A percentile compares a stretch with the other conserved stretches of the same genome.
These are phyloP conservation scores for Acronicta leporina DNA, from an alignment of 2,888 invertebrate species.

Conservation along the genomic window DNA sequence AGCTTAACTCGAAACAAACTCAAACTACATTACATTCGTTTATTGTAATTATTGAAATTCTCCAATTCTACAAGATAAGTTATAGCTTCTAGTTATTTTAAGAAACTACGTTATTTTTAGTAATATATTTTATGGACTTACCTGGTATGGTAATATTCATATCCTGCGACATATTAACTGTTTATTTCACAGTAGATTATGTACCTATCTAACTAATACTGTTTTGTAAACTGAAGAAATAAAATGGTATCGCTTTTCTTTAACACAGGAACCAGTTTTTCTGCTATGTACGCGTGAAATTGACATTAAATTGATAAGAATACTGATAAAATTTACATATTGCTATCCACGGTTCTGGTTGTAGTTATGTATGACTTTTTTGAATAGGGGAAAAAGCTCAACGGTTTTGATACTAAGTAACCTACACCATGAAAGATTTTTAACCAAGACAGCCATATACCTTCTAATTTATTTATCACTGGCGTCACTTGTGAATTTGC, in stretches of 20 bases:
- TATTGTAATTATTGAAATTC: too few relatives aligned
- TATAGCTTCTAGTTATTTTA: too few relatives aligned
- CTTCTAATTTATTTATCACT: too few relatives aligned
- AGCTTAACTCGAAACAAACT: too few relatives aligned
- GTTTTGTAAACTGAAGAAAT: constrained; percentile 10
- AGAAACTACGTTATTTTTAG: not conserved
- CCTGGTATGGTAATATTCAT: constrained; percentile 1
- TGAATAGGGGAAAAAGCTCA: too few relatives aligned
- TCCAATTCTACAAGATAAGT: too few relatives aligned
- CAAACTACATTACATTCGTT: too few relatives aligned
- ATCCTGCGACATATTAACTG: not conserved
- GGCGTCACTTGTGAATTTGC: too few relatives aligned
- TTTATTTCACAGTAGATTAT: not conserved
- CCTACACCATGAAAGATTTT: too few relatives aligned
- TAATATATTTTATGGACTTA: not conserved
- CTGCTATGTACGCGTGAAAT: constrained; percentile 2
- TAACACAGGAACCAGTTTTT: constrained; percentile 23
- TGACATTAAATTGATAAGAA: constrained; percentile 24
- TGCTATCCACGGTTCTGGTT: constrained; percentile 1
- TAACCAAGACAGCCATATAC: too few relatives aligned
- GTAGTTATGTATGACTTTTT: too few relatives aligned
- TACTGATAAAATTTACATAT: constrained; percentile 1
- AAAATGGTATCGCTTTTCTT: constrained; percentile 14
- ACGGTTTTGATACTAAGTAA: too few relatives aligned
- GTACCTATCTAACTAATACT: not conserved